Percentiles rank a stretch among this genome's conserved stretches.
phyloP scores from a whole-genome alignment of 2,888 invertebrate species.

The Cistogaster globosa region DNA sequence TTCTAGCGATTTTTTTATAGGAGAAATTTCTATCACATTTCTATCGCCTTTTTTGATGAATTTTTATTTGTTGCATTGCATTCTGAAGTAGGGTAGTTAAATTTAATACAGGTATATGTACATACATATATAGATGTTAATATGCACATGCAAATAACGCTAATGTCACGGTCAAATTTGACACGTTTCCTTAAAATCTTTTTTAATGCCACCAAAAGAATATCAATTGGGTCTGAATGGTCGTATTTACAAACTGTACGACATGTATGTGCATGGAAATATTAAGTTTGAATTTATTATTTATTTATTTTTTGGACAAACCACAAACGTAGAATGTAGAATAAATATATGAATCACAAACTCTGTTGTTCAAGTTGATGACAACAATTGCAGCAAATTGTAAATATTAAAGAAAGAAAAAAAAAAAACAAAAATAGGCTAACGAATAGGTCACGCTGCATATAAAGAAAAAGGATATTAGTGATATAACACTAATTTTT shows the following conservation, averaged over 20 bases:
- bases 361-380: conserved; percentile 31
- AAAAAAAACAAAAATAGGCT: not conserved
- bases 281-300: conserved; percentile 12
- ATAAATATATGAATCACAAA: conserved; percentile 62
- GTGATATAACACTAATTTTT: conserved; percentile 47
- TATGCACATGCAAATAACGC: conserved; percentile 15
- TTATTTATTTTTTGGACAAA: conserved; percentile 31
- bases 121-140: conserved; percentile 16
- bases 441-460: not conserved
- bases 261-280: conserved; percentile 54
- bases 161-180: conserved; percentile 71
- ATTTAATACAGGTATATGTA: conserved; percentile 9
- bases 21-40: too few relatives aligned
- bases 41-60: too few relatives aligned
- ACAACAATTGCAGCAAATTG: conserved; percentile 49
- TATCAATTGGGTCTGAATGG: conserved; percentile 44
- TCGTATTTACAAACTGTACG: conserved; percentile 35
- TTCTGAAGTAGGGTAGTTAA: not conserved
- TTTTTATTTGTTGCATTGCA: not conserved
- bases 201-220: conserved; percentile 46
- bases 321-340: conserved; percentile 24
- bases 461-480: conserved; percentile 3
- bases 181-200: conserved; percentile 42
- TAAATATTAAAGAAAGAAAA: conserved; percentile 26
- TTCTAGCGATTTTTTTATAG: too few relatives aligned